These are phyloP conservation scores for Dicycla oo DNA, from an alignment of 2,888 invertebrate species.

Conservation along the genomic window DNA sequence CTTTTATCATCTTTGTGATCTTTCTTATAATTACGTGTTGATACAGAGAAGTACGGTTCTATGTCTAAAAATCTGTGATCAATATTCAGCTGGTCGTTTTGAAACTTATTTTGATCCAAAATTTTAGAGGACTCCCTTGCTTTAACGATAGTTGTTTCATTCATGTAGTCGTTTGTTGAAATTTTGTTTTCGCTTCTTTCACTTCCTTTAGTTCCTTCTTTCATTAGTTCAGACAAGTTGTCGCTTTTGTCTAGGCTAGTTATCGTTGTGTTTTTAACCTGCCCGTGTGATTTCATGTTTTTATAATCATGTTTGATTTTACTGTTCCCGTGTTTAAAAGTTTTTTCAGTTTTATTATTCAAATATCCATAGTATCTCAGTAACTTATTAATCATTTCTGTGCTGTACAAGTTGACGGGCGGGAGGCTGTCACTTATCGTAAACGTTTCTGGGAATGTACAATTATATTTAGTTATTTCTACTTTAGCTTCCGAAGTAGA, in stretches of 20 bases:
- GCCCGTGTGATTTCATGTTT: conserved; percentile 37
- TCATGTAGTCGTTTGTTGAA: conserved; percentile 74
- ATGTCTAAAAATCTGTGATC: conserved; percentile 81
- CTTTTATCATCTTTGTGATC: conserved; percentile 63
- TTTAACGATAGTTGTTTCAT: conserved; percentile 77
- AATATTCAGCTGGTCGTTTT: conserved; percentile 78
- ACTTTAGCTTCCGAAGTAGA: conserved; percentile 84
- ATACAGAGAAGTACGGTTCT: conserved; percentile 68
- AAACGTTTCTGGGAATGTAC: conserved; percentile 88
- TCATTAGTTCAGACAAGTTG: conserved; percentile 60
- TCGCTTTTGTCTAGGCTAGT: conserved; percentile 54
- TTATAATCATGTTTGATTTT: conserved; percentile 67
- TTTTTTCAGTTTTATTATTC: conserved; percentile 85
- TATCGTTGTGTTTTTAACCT: conserved; percentile 55
- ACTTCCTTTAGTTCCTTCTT: conserved; percentile 65
- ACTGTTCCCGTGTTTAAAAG: conserved; percentile 71
- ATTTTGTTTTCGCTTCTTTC: conserved; percentile 75
- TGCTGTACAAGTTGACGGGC: conserved; percentile 87
- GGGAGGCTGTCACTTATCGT: conserved; percentile 88
- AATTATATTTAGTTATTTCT: conserved; percentile 86
- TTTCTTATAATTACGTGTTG: conserved; percentile 71
- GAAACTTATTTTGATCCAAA: conserved; percentile 81
- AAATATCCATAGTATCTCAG: conserved; percentile 86
- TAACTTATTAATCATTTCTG: conserved; percentile 89
- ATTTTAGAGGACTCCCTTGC: conserved; percentile 78